Evolutionary conservation across 2,888 invertebrate species (phyloP), one percentile per base, ranked within the genome.

Genomic region (Rhagophthalmus giganteus): DNA sequence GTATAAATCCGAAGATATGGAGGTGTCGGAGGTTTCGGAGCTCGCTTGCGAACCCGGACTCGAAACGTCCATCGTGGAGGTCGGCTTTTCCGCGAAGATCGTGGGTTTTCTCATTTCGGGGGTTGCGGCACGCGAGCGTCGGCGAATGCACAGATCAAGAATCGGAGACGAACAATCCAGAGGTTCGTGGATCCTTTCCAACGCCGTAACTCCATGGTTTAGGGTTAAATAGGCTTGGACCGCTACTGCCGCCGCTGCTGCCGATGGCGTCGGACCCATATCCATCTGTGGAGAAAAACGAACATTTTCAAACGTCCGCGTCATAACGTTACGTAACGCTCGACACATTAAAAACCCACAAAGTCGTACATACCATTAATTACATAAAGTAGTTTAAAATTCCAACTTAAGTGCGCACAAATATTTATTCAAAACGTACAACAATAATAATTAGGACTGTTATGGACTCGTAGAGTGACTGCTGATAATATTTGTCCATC

Each of bases 61-160:
- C 7, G 59, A 54, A 16, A 59, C 55, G 37, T 59, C 59, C 15
- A 54, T 48, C 7, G 58, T 49, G n/a, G 62, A 54, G 8, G 57
- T 46, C n/a, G 64, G 54, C 10, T 59, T 54, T 39, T 65, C 59
- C 4, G 40, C 35, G 20, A 53, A 59, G 9, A 35, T 9, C 5
- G 47, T 12, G 20, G 60, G 42, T 30, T 30, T 45, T 57, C 37
- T 31, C 15, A 16, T 26, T 31, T 31, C 9, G 33, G 54, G 54
- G 1, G 60, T 35, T 12, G 66, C 60, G 2, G 62, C 58, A 2
- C 50, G 39, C 6, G 53, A 28, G 11, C 57, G 40, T 38, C 66
- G 62, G 30, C 67, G 56, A 5, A 57, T 62, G 20, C 65, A 69
- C 14, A 73, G 51, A 54, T 70, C 69, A 40, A 69, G 54, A 15